These are phyloP conservation scores for Tachysurus vachellii DNA, from an alignment of 2,113 vertebrate species.

Conservation along the genomic window DNA sequence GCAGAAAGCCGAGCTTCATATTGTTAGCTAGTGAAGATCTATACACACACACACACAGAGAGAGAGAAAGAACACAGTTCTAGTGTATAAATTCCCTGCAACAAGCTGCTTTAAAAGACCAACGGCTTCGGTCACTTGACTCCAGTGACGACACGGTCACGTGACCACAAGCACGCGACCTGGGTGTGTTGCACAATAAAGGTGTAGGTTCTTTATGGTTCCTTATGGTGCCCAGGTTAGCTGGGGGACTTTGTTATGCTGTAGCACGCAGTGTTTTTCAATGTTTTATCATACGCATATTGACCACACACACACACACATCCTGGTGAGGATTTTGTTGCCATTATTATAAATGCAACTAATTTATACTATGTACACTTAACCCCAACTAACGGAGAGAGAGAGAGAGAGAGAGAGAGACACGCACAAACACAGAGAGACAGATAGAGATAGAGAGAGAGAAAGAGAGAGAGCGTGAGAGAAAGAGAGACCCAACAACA, in stretches of 20 bases:
- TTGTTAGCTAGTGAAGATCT: too few species aligned
- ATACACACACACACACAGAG: too few species aligned
- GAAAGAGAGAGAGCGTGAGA: too few species aligned
- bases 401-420: too few species aligned
- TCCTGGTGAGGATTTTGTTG: neutral
- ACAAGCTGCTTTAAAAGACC: constrained; percentile 7
- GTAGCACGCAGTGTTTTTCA: neutral
- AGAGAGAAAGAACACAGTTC: too few species aligned
- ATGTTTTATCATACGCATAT: neutral
- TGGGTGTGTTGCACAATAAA: neutral
- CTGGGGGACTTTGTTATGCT: neutral
- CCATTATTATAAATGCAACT: neutral
- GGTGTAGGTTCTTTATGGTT: neutral
- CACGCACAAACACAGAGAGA: too few species aligned
- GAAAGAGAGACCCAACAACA: too few species aligned
- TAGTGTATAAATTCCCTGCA: too few species aligned
- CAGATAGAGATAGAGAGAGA: too few species aligned
- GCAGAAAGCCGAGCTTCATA: constrained; percentile 62
- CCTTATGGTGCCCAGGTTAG: neutral
- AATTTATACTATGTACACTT: neutral
- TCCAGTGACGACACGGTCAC: neutral
- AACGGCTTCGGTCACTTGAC: constrained; percentile 46
- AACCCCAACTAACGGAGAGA: neutral
- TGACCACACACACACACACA: neutral
- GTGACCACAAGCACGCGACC: neutral